Evolutionary conservation across 2,888 invertebrate genomes (phyloP).

Genomic region (Formica aserva): DNA sequence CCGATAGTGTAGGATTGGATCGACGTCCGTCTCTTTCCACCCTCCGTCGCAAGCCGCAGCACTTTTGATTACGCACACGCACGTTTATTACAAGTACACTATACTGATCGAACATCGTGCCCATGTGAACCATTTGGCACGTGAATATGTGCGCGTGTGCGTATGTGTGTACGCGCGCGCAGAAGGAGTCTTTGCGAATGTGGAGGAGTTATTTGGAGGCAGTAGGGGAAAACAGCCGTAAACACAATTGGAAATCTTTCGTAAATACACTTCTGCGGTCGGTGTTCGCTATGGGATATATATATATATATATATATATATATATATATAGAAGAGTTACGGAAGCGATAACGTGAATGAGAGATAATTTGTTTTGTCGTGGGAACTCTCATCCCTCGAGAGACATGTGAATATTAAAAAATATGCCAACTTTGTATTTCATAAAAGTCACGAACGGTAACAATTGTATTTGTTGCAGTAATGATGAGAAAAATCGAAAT

Average conservation of each 20-base stretch:
- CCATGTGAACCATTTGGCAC: conserved; percentile 61
- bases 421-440: background rate
- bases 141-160: conserved; percentile 39
- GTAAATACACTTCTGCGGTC: conserved; percentile 56
- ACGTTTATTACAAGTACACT: conserved; percentile 65
- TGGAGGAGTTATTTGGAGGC: conserved; percentile 32
- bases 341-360: conserved; percentile 1
- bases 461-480: background rate
- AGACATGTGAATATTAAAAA: conserved; percentile 1
- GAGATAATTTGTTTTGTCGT: conserved; percentile 39
- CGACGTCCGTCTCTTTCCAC: conserved; percentile 49
- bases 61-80: conserved; percentile 68
- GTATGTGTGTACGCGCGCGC: background rate
- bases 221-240: conserved; percentile 61
- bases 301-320: background rate
- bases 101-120: conserved; percentile 53
- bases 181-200: background rate
- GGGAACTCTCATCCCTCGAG: conserved; percentile 5
- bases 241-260: conserved; percentile 73
- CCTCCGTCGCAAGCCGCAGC: conserved; percentile 66
- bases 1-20: conserved; percentile 29
- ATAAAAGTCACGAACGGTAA: background rate
- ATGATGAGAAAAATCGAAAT: background rate
- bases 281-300: conserved; percentile 10
- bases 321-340: conserved; percentile 1